Conservation (phyloP, 2,113 vertebrate species). For the Pterocles gutturalis region DNA sequence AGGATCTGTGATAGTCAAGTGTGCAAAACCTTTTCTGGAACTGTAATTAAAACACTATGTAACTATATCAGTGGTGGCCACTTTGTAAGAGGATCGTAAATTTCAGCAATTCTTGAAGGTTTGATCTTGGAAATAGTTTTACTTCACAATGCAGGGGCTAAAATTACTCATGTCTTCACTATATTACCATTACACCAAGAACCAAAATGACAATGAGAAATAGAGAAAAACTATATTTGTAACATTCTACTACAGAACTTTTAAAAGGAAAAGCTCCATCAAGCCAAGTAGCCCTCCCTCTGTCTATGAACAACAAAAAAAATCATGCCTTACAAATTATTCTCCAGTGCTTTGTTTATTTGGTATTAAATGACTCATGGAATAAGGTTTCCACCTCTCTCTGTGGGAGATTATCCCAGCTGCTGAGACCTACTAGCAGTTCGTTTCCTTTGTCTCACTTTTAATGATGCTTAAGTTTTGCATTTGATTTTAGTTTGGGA, state of each 20-base stretch:
- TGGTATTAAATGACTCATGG: constrained; percentile 53
- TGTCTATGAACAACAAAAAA: background rate
- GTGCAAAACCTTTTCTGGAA: background rate
- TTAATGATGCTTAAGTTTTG: constrained; percentile 16
- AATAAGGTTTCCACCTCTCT: constrained; percentile 54
- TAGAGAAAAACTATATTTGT: background rate
- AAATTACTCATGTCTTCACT: background rate
- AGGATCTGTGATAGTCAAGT: fast-evolving
- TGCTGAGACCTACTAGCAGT: constrained; percentile 7
- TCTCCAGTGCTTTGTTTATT: constrained; percentile 67
- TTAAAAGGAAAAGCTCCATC: constrained; percentile 39
- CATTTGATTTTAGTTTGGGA: constrained; percentile 13
- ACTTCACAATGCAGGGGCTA: background rate
- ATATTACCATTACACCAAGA: background rate
- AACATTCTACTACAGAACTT: background rate
- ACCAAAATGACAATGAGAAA: background rate
- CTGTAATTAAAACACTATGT: background rate
- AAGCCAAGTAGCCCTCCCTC: background rate
- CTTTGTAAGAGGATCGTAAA: background rate
- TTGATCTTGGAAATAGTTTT: background rate
- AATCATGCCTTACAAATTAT: constrained; percentile 28
- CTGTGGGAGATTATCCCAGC: constrained; percentile 21
- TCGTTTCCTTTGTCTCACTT: background rate
- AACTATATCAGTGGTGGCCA: background rate
- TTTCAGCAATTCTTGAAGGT: background rate